Evolutionary conservation across 2,888 invertebrate genomes (phyloP).

Genomic region (Schrankia costaestrigalis): DNA sequence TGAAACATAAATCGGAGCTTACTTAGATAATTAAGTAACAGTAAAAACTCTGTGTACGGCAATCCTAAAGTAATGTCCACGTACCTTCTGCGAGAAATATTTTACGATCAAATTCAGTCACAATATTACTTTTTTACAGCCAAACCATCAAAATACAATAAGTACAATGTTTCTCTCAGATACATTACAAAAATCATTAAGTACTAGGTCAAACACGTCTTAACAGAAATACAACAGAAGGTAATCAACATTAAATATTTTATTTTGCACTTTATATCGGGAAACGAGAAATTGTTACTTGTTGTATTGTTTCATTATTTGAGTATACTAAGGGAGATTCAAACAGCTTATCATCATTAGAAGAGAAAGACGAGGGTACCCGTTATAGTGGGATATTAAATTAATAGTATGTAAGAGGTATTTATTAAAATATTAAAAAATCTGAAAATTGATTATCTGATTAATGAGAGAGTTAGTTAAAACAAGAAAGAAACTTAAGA

Average conservation of each 20-base stretch:
- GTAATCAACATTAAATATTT: slow-evolving; percentile 32
- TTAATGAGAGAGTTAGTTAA: neutral
- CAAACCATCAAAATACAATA: slow-evolving; percentile 46
- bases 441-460: slow-evolving; percentile 14
- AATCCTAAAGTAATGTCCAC: slow-evolving; percentile 42
- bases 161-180: slow-evolving; percentile 45
- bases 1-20: too few relatives aligned
- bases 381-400: too few relatives aligned
- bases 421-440: slow-evolving; percentile 11
- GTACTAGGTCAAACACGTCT: slow-evolving; percentile 22
- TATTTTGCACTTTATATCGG: slow-evolving; percentile 23
- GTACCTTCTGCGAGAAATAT: slow-evolving; percentile 38
- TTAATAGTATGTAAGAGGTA: too few relatives aligned
- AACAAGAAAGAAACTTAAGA: neutral
- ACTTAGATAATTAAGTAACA: too few relatives aligned
- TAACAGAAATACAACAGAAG: slow-evolving; percentile 14
- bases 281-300: slow-evolving; percentile 20
- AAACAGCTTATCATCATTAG: too few relatives aligned
- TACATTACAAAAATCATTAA: slow-evolving; percentile 42
- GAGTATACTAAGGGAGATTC: too few relatives aligned
- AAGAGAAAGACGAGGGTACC: too few relatives aligned
- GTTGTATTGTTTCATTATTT: slow-evolving; percentile 20
- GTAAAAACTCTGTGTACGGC: too few relatives aligned
- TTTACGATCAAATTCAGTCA: slow-evolving; percentile 52
- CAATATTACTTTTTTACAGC: slow-evolving; percentile 57